Evolutionary conservation across 2,113 vertebrate genomes (phyloP).

Genomic region (Poeciliopsis prolifica): DNA sequence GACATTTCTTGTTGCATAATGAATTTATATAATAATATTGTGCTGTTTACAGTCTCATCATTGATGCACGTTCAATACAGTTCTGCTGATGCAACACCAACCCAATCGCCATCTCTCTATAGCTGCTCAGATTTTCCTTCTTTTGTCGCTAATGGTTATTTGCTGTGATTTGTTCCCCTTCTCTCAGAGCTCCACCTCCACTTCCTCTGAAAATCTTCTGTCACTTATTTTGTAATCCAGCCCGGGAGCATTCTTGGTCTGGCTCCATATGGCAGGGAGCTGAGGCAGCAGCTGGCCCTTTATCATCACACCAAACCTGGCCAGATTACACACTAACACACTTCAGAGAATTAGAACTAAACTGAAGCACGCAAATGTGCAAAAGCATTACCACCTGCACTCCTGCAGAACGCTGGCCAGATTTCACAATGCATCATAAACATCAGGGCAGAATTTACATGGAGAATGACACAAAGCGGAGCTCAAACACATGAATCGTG

Average conservation of each 20-base stretch:
- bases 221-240: conserved; percentile 53
- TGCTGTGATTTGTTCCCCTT: conserved; percentile 7
- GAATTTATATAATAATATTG: not conserved
- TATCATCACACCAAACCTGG: conserved; percentile 24
- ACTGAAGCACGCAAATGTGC: conserved; percentile 1
- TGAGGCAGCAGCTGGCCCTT: conserved; percentile 51
- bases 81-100: conserved; percentile 40
- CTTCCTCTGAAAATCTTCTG: not conserved
- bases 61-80: conserved; percentile 11
- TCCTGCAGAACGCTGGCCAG: conserved; percentile 1
- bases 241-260: conserved; percentile 50
- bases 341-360: conserved; percentile 5
- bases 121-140: conserved; percentile 7
- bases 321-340: conserved; percentile 38
- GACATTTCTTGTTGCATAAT: not conserved
- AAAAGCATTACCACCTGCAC: conserved; percentile 24
- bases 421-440: conserved; percentile 19
- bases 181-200: conserved; percentile 20
- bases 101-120: conserved; percentile 12
- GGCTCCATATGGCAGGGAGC: conserved; percentile 45
- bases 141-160: conserved; percentile 5
- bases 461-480: not conserved
- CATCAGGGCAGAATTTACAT: not conserved
- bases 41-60: not conserved
- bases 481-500: conserved; percentile 6